A percentile compares a stretch with the other conserved stretches of the same genome.
phyloP scores from a whole-genome alignment of 53 echinoderm and acorn worm species.

The Echinometra lucunter region DNA sequence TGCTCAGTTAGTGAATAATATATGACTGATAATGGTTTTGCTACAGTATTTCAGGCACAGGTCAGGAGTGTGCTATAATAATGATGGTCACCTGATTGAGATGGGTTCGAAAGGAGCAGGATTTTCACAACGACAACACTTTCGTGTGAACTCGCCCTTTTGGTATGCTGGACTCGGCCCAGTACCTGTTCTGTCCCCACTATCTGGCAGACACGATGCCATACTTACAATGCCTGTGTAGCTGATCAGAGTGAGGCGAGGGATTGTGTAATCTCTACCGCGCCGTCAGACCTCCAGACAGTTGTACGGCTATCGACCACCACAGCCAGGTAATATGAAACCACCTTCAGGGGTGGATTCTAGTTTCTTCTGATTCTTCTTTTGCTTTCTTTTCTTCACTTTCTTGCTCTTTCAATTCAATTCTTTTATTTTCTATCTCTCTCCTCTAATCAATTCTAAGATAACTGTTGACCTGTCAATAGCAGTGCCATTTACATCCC shows the following conservation, averaged over 20 bases:
- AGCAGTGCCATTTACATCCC: no score
- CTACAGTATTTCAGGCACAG: constrained; percentile 52
- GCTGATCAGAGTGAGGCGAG: background rate
- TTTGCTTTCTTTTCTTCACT: no score
- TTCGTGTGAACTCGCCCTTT: constrained; percentile 57
- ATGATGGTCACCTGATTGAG: constrained; percentile 72
- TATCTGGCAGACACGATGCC: constrained; percentile 80
- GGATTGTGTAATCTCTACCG: constrained; percentile 70
- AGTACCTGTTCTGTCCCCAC: constrained; percentile 78
- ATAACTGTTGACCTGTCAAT: no score
- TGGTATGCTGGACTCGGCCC: constrained; percentile 11
- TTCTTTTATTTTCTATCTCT: no score
- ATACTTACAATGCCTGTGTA: constrained; percentile 85
- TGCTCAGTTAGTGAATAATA: no score
- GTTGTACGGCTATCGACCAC: constrained; percentile 78
- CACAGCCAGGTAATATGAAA: constrained; percentile 33
- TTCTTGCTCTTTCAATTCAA: no score
- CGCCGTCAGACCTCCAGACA: constrained; percentile 73
- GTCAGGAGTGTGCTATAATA: constrained; percentile 84
- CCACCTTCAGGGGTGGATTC: background rate
- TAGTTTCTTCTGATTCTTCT: no score
- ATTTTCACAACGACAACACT: constrained; percentile 73
- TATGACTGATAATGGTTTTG: background rate
- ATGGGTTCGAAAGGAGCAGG: constrained; percentile 71
- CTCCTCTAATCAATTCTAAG: background rate